Base-by-base conservation (phyloP, 2,888 invertebrate genomes). In the Sialis lutaria region DNA sequence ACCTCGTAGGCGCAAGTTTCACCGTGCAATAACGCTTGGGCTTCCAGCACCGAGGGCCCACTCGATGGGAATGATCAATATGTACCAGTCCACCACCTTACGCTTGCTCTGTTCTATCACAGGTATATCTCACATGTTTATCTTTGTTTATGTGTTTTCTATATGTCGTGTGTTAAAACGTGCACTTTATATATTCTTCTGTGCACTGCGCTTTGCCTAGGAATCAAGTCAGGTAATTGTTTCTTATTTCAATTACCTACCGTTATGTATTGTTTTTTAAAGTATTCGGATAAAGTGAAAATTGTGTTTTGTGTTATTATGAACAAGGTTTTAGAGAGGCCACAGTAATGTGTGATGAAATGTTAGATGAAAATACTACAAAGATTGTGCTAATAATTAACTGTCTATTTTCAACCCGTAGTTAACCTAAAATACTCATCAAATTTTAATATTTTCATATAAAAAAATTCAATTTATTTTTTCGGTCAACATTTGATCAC, bases 1-100 rank as follows among this genome's bases (percentile, higher is more conserved):
- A 68, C 98, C 98, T 9, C 71, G 98, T 44, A 73, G 98, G 44
- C 75, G 98, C 53, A 98, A 98, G 72, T 98, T 98, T 77, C 97
- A 98, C 67, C 92, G 96, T 64, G 89, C 92, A 35, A 98, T 98
- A 61, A 96, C 95, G 51, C 74, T 98, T 56, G 96, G 92, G 48
- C 90, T 96, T 64, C 98, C 98, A 6, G 77, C 93, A 59, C 79
- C 85, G 2, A 73, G 77, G 58, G 67, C 73, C 5, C 67, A 67
- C 51, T 68, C 70, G 1, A 68, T 71, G 52, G 70, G 71, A 51
- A 87, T 90, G 89, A 82, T 89, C 48, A 89, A 90, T 67, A 84
- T 86, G 57, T 87, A 85, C 61, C 47, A 47, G 13, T 77, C 74
- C 8, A 86, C 89, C 6, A 88, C 91, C 0, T 74, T 97, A 39